Evolutionary conservation across 1,140 invertebrate genomes (phyloP).

Genomic region (Drosophila chauvacae): DNA sequence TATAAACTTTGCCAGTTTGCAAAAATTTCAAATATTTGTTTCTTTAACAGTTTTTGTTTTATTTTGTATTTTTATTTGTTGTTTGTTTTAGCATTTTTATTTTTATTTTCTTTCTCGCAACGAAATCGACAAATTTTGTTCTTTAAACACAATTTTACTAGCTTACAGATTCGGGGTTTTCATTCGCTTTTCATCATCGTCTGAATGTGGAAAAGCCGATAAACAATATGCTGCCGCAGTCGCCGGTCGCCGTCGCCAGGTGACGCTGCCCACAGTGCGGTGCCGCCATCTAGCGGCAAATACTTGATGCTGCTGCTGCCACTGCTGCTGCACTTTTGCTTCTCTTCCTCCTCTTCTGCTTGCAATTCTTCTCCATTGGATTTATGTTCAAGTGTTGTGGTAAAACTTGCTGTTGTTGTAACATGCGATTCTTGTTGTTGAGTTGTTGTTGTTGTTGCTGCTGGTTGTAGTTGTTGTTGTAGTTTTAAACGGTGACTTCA

Average conservation of each 20-base stretch:
- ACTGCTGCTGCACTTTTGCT: slow-evolving; percentile 28
- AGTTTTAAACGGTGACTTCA: slow-evolving; percentile 78
- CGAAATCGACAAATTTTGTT: slow-evolving; percentile 68
- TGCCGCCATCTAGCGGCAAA: slow-evolving; percentile 33
- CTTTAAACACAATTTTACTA: slow-evolving; percentile 58
- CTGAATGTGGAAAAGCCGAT: slow-evolving; percentile 26
- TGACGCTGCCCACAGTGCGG: slow-evolving; percentile 32
- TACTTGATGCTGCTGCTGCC: slow-evolving; percentile 12
- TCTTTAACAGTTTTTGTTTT: slow-evolving; percentile 55
- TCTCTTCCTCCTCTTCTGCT: slow-evolving; percentile 30
- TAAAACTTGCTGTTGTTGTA: slow-evolving; percentile 66
- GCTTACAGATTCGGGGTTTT: slow-evolving; percentile 54
- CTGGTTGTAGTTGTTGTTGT: slow-evolving; percentile 40
- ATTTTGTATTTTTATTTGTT: slow-evolving; percentile 61
- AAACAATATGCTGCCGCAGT: slow-evolving; percentile 49
- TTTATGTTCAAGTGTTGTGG: slow-evolving; percentile 70
- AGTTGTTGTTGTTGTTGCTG: slow-evolving; percentile 36
- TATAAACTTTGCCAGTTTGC: slow-evolving; percentile 79
- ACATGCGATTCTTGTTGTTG: slow-evolving; percentile 67
- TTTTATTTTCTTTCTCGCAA: slow-evolving; percentile 62
- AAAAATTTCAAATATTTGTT: slow-evolving; percentile 74
- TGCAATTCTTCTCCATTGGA: slow-evolving; percentile 23
- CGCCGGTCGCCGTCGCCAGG: slow-evolving; percentile 38
- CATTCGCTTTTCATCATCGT: slow-evolving; percentile 27
- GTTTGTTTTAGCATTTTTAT: slow-evolving; percentile 50